Percentiles rank a stretch among this genome's conserved stretches.
Evolutionary conservation across 1,140 invertebrate genomes (phyloP).

Genomic region (Teleopsis dalmanni): DNA sequence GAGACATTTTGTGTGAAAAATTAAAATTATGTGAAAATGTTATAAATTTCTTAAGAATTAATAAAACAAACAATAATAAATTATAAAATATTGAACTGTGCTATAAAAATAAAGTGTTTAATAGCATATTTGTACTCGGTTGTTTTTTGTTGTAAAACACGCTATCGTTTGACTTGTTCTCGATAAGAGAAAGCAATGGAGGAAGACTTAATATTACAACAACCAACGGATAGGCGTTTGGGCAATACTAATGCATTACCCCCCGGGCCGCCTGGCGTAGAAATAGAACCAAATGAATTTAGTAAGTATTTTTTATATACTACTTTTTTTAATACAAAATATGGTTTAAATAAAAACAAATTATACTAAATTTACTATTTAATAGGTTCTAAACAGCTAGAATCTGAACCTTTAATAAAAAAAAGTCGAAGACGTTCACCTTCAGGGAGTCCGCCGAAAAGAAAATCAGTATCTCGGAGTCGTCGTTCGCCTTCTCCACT

Average conservation of each 20-base stretch:
- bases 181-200: too few relatives aligned
- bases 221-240: conserved; percentile 22
- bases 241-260: conserved; percentile 18
- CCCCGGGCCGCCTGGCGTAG: conserved; percentile 37
- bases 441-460: conserved; percentile 11
- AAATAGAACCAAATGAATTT: conserved; percentile 21
- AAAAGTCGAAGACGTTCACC: conserved; percentile 18
- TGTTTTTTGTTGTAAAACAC: too few relatives aligned
- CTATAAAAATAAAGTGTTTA: too few relatives aligned
- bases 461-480: conserved; percentile 13
- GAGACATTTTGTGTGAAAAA: too few relatives aligned
- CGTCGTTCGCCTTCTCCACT: conserved; percentile 20
- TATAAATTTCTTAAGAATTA: too few relatives aligned
- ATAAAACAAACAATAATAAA: too few relatives aligned
- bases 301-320: too few relatives aligned
- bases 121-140: too few relatives aligned
- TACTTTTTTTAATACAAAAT: too few relatives aligned
- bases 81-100: too few relatives aligned
- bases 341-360: background rate
- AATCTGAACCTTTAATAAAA: background rate
- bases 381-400: background rate
- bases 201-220: conserved; percentile 24
- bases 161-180: too few relatives aligned
- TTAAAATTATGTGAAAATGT: too few relatives aligned
- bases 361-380: background rate